These are phyloP conservation scores for Furnarius figulus DNA, from an alignment of 2,113 vertebrate genomes.

Conservation along the genomic window DNA sequence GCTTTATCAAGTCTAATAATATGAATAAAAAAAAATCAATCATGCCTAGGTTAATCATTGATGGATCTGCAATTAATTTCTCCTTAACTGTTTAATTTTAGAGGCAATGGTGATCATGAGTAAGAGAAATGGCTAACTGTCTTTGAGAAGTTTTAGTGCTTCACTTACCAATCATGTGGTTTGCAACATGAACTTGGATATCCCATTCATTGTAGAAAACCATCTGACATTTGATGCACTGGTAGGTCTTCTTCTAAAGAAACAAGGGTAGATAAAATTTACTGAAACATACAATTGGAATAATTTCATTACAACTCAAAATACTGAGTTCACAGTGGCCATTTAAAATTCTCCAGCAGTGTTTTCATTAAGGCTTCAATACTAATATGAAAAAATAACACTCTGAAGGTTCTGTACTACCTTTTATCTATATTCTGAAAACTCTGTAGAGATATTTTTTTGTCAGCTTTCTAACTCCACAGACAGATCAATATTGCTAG, in stretches of 20 bases:
- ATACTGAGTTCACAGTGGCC: not conserved
- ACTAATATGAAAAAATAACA: not conserved
- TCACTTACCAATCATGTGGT: conserved; percentile 99
- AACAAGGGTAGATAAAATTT: conserved; percentile 70
- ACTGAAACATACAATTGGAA: conserved; percentile 50
- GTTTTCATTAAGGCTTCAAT: conserved; percentile 5
- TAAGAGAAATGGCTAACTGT: conserved; percentile 55
- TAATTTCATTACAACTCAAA: conserved; percentile 1
- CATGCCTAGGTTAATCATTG: conserved; percentile 74
- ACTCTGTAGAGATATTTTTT: not conserved
- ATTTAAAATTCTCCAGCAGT: conserved; percentile 21
- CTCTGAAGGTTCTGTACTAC: not conserved
- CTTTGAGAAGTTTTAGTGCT: conserved; percentile 60
- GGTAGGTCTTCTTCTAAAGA: conserved; percentile 98
- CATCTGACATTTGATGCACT: conserved; percentile 99
- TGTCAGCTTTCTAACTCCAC: not conserved
- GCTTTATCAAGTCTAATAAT: conserved; percentile 77
- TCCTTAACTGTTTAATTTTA: conserved; percentile 78
- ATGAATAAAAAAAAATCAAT: conserved; percentile 75
- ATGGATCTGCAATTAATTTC: conserved; percentile 79
- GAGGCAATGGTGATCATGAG: conserved; percentile 66
- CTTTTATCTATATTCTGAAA: not conserved
- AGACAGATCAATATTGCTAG: not conserved
- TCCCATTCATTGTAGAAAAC: conserved; percentile 99
- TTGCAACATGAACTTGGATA: conserved; percentile 99